Conservation (phyloP, 2,888 invertebrate species). For the Drosophila neonasuta region DNA sequence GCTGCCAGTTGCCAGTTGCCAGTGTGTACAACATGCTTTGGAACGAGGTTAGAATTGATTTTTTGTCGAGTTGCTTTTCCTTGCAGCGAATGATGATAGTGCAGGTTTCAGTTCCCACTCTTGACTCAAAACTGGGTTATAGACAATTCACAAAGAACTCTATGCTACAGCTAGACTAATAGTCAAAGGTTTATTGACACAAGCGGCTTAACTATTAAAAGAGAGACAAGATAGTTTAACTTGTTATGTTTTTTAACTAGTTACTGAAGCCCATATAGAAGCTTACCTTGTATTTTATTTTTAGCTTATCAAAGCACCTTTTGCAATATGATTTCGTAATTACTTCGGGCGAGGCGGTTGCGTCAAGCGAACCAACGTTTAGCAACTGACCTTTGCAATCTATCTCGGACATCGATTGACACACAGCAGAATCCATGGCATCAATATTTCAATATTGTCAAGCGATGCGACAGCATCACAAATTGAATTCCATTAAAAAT, state of each 20-base stretch:
- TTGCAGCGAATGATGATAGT: constrained; percentile 53
- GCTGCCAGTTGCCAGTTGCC: no score
- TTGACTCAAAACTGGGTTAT: constrained; percentile 42
- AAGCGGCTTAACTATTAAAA: neutral
- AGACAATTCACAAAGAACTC: constrained; percentile 23
- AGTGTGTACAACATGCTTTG: no score
- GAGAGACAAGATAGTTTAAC: neutral
- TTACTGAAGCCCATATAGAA: neutral
- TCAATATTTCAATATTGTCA: constrained; percentile 37
- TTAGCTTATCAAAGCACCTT: neutral
- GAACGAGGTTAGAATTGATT: constrained; percentile 73
- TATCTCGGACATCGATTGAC: constrained; percentile 4
- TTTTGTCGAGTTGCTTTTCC: constrained; percentile 48
- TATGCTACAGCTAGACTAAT: neutral
- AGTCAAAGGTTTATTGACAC: constrained; percentile 7
- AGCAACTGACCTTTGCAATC: constrained; percentile 6
- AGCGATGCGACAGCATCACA: constrained; percentile 38
- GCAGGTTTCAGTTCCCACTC: constrained; percentile 35
- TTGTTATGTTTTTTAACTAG: neutral
- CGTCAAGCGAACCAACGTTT: neutral
- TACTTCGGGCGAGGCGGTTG: neutral
- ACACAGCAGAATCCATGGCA: constrained; percentile 11
- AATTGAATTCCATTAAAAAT: constrained; percentile 56
- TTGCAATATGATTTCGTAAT: constrained; percentile 10
- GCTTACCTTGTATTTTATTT: neutral